These are phyloP conservation scores for Thinocorus orbignyianus DNA, from an alignment of 2,113 vertebrate genomes.

Conservation along the genomic window DNA sequence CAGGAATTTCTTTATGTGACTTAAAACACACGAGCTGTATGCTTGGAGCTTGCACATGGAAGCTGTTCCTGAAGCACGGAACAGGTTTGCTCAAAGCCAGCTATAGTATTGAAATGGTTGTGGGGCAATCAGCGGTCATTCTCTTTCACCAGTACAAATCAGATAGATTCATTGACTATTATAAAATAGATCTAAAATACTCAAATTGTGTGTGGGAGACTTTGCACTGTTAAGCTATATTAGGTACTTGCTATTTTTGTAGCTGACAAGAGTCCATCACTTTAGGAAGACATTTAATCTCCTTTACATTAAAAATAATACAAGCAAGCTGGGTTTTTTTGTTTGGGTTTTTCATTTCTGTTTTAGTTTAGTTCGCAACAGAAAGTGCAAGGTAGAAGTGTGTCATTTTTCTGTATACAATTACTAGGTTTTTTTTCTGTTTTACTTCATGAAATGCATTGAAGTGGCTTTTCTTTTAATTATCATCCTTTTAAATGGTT, in stretches of 20 bases:
- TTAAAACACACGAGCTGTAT: neutral
- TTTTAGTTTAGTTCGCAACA: neutral
- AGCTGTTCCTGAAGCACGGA: neutral
- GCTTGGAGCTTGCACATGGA: neutral
- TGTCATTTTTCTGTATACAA: neutral
- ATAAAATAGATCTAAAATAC: neutral
- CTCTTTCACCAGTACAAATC: neutral
- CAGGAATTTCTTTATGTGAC: neutral
- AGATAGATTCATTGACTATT: neutral
- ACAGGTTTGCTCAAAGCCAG: neutral
- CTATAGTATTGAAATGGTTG: neutral
- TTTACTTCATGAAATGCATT: neutral
- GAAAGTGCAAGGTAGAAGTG: neutral
- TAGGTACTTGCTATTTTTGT: neutral
- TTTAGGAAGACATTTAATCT: neutral
- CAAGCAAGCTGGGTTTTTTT: neutral
- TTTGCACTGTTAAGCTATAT: neutral
- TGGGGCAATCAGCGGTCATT: neutral
- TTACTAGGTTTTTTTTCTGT: neutral
- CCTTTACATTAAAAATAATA: neutral
- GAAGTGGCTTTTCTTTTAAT: neutral
- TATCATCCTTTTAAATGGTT: neutral
- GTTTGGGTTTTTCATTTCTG: neutral
- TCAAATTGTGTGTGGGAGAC: neutral
- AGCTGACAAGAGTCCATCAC: neutral